A percentile compares a stretch with the other conserved stretches of the same genome.
phyloP scores from a whole-genome alignment of 2,113 vertebrate genomes.

The Myrmecophaga tridactyla region DNA sequence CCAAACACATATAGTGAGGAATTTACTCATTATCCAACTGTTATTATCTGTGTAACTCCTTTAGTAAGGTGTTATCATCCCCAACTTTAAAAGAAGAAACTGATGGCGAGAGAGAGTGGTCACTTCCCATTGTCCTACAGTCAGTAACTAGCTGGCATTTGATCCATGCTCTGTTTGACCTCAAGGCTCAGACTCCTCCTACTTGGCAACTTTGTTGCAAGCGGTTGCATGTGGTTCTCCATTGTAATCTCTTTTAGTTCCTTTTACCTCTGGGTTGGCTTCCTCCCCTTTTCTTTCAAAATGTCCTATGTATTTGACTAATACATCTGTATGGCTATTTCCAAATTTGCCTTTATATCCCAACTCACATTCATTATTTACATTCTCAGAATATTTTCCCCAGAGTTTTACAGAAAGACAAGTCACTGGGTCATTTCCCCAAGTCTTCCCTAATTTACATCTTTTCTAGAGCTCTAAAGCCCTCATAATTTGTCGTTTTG shows the following conservation, averaged over 20 bases:
- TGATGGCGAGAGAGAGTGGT: not conserved
- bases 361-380: not conserved
- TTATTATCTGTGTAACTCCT: not conserved
- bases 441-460: not conserved
- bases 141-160: not conserved
- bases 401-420: not conserved
- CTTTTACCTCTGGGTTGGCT: not conserved
- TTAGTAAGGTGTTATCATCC: not conserved
- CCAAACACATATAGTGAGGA: not conserved
- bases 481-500: not conserved
- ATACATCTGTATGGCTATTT: not conserved
- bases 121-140: not conserved
- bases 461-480: not conserved
- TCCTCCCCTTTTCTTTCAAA: not conserved
- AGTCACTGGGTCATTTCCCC: not conserved
- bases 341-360: not conserved
- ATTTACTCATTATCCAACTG: not conserved
- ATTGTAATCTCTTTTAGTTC: not conserved
- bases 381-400: not conserved
- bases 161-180: not conserved
- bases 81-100: not conserved
- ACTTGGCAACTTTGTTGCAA: not conserved
- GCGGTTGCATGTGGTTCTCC: not conserved
- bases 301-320: not conserved
- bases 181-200: not conserved